phyloP scores from a whole-genome alignment of 1,140 invertebrate species.

The Yoshiicerus persimilis region DNA sequence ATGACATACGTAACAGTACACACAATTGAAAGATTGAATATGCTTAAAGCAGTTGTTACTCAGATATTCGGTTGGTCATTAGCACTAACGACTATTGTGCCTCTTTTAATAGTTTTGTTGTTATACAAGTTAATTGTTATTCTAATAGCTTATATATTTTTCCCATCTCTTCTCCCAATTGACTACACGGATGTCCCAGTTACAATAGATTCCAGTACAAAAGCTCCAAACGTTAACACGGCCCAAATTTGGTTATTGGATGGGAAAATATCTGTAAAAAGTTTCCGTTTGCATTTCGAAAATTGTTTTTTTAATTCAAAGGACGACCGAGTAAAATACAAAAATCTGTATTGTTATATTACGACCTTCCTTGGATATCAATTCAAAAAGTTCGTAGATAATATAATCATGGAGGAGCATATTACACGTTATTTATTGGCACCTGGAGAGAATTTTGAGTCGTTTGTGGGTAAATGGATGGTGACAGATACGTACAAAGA shows the following conservation, averaged over 20 bases:
- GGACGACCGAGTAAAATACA: neutral
- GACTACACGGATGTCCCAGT: neutral
- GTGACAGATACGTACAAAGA: neutral
- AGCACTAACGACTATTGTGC: neutral
- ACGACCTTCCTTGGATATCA: slow-evolving; percentile 2
- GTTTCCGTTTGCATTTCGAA: slow-evolving; percentile 16
- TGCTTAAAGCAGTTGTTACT: neutral
- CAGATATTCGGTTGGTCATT: neutral
- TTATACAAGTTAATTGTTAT: neutral
- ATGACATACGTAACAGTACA: no score
- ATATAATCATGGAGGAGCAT: slow-evolving; percentile 5
- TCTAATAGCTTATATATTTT: neutral
- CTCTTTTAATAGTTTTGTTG: neutral
- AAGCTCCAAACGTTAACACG: neutral
- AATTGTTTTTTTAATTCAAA: neutral
- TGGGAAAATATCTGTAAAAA: neutral
- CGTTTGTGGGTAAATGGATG: slow-evolving; percentile 24
- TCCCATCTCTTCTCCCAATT: neutral
- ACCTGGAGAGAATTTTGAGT: neutral
- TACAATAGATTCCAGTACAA: neutral
- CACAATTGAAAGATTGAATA: no score
- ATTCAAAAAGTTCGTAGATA: neutral
- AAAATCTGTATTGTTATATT: slow-evolving; percentile 29
- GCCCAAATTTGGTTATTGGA: slow-evolving; percentile 22
- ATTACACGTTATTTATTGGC: neutral